Base-by-base conservation (phyloP, 2,113 vertebrate genomes). In the Rhodinocichla rosea region DNA sequence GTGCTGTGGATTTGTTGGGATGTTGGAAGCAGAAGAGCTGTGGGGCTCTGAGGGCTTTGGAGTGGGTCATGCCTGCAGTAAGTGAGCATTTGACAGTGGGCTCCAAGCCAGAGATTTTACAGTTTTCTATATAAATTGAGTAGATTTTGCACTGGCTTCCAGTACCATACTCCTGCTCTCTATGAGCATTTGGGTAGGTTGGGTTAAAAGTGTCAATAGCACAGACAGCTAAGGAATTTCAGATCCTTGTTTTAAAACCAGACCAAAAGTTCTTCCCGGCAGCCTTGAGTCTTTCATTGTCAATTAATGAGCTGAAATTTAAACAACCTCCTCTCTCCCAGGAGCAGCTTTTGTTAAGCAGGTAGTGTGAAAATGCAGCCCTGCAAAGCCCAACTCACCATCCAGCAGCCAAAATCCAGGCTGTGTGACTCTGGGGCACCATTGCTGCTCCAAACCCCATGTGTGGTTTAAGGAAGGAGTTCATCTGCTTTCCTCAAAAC, bases 341-440 rank as follows among this genome's bases (percentile, higher is more conserved):
- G 28, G 32, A 27, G 4, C 39, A 78, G 27, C 55, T 62, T 37
- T 90, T 42, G 20, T 12, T 18, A 53, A 49, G 22, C 39, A 55
- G 23, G 42, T n/a, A 11, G 5, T 32, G 28, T 47, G 40, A 60
- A 74, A 88, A 52, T 62, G 40, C 44, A 82, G 21, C 23, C 52
- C n/a, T 87, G 52, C 16, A 4, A 53, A 71, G 39, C 44, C 39
- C 22, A 35, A 0, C 19, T 15, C 23, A 10, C 24, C 24, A 26
- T 15, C 37, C 47, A 44, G 53, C 39, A 68, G 64, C 42, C 77
- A 45, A 84, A 80, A 77, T 35, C 1, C 1, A 40, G 53, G 35
- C 45, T 22, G 20, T 0, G 0, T n/a, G 30, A 24, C 50, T 40
- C 20, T 62, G 26, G 7, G n/a, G 7, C 33, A 40, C 32, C 2